Conservation (phyloP, 2,888 invertebrate genomes). For the Monoplex corrugatus region DNA sequence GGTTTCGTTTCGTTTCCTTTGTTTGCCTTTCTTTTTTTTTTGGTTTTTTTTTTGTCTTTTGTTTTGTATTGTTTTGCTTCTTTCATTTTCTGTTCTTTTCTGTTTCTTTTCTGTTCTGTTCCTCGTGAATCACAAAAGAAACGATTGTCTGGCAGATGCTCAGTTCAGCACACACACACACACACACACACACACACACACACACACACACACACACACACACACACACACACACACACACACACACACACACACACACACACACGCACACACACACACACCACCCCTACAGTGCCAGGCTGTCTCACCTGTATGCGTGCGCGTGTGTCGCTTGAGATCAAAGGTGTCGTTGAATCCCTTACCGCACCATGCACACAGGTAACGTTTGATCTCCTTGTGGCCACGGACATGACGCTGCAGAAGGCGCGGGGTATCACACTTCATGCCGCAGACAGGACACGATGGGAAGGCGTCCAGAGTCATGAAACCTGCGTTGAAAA, state of each 20-base stretch:
- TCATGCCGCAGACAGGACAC: slow-evolving; percentile 89
- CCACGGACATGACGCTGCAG: slow-evolving; percentile 99
- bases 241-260: slow-evolving; percentile 2
- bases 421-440: slow-evolving; percentile 95
- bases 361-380: slow-evolving; percentile 99
- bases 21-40: too few species aligned
- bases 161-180: slow-evolving; percentile 15
- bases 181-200: slow-evolving; percentile 8
- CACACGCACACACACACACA: neutral
- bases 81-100: neutral
- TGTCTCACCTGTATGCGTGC: slow-evolving; percentile 94
- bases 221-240: slow-evolving; percentile 6
- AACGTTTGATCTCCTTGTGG: slow-evolving; percentile 98
- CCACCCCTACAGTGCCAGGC: neutral
- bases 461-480: slow-evolving; percentile 34
- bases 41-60: too few species aligned
- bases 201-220: neutral
- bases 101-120: neutral
- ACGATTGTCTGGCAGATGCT: too few species aligned
- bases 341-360: slow-evolving; percentile 99
- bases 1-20: neutral
- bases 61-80: too few species aligned
- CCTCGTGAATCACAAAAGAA: too few species aligned
- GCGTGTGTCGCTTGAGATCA: slow-evolving; percentile 98
- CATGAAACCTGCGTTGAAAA: slow-evolving; percentile 45